Evolutionary conservation across 2,888 invertebrate genomes (phyloP).

Genomic region (Horisme vitalbata): DNA sequence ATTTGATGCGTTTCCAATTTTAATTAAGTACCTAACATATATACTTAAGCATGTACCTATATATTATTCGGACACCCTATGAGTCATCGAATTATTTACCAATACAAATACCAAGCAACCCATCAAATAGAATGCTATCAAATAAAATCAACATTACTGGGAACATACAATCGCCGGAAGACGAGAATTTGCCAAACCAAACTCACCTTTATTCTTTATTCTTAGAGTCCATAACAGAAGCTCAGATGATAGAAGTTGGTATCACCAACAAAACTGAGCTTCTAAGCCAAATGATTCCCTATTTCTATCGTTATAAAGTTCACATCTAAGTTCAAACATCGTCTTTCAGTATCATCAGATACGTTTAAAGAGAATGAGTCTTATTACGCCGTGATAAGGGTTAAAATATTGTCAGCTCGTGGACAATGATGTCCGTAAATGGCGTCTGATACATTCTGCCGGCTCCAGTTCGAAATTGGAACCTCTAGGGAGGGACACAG

Average conservation of each 20-base stretch:
- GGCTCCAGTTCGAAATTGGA: conserved; percentile 14
- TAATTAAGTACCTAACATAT: too few relatives aligned
- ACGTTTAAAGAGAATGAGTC: conserved; percentile 8
- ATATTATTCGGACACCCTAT: background rate
- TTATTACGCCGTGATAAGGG: conserved; percentile 5
- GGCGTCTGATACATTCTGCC: conserved; percentile 9
- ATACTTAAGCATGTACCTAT: too few relatives aligned
- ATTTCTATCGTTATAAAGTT: conserved; percentile 5
- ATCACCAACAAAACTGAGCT: background rate
- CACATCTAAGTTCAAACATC: conserved; percentile 1
- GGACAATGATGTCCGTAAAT: conserved; percentile 21
- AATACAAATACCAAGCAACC: too few relatives aligned
- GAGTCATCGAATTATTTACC: conserved; percentile 14
- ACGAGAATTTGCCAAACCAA: conserved; percentile 3
- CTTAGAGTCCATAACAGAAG: background rate
- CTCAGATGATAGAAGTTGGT: background rate
- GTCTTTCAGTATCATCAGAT: background rate
- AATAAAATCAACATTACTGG: conserved; percentile 28
- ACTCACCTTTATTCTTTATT: background rate
- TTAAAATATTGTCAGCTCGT: background rate
- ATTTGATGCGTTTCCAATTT: too few relatives aligned
- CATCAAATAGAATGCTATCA: conserved; percentile 25
- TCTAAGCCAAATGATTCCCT: conserved; percentile 5
- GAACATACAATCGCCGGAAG: conserved; percentile 29
- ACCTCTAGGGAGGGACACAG: conserved; percentile 10